These are phyloP conservation scores for Enteromius treurensis DNA, from an alignment of 2,797 vertebrate genomes.

Conservation along the genomic window DNA sequence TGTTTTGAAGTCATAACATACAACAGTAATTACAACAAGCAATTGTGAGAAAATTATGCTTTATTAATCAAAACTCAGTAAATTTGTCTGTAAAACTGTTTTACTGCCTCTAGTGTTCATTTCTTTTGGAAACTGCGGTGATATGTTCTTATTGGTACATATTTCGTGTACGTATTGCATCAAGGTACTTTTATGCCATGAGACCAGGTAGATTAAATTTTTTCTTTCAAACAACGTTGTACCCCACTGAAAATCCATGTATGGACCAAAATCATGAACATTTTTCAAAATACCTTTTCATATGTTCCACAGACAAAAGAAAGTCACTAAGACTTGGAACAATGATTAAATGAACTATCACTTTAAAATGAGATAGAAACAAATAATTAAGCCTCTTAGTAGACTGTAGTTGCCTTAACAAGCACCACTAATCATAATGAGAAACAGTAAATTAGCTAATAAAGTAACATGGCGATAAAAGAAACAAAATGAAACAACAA, in stretches of 20 bases:
- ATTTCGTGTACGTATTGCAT: no score
- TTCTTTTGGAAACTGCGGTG: no score
- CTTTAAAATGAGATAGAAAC: background rate
- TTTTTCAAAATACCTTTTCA: background rate
- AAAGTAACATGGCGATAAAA: conserved; percentile 71
- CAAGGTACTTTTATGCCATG: no score
- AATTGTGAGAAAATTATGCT: no score
- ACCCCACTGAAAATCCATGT: background rate
- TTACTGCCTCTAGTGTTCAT: no score
- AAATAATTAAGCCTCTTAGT: background rate
- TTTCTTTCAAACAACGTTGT: background rate
- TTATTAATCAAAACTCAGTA: no score
- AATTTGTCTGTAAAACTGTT: no score
- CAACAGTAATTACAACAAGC: no score
- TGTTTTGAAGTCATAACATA: no score
- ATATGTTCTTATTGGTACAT: no score
- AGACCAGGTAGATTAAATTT: background rate
- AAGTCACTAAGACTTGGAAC: background rate
- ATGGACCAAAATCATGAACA: background rate
- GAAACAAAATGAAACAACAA: conserved; percentile 72
- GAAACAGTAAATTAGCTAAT: conserved; percentile 51
- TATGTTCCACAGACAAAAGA: background rate
- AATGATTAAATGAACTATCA: background rate
- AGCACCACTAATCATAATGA: conserved; percentile 13
- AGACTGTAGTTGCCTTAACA: background rate